A percentile compares a stretch with the other conserved stretches of the same genome.
phyloP scores from a whole-genome alignment of 2,797 vertebrate genomes.

The Fistularia commersonii region DNA sequence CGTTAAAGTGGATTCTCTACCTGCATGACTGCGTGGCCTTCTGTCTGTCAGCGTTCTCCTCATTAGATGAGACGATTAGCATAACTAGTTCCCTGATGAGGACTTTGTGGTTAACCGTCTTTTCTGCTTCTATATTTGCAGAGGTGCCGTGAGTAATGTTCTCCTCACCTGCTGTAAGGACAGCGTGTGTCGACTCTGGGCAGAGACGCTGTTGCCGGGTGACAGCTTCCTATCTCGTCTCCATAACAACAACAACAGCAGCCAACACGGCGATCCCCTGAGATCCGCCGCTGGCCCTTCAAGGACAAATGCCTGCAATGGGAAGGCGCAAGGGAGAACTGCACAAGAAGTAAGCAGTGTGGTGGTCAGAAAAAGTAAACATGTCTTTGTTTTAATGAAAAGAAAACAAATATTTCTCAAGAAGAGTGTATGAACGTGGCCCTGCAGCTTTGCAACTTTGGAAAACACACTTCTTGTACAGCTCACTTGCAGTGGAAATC shows the following conservation, averaged over 20 bases:
- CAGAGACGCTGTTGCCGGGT: conserved; percentile 93
- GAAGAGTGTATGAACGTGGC: not conserved
- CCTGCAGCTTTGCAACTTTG: no score
- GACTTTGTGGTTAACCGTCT: not conserved
- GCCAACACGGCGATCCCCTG: conserved; percentile 60
- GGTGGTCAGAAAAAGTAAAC: not conserved
- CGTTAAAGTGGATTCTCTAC: no score
- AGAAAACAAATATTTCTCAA: no score
- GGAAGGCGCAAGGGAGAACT: conserved; percentile 74
- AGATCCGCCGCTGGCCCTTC: conserved; percentile 66
- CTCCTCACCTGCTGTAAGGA: conserved; percentile 97
- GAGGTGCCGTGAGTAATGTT: conserved; percentile 92
- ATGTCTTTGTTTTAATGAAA: no score
- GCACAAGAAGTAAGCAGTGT: conserved; percentile 79
- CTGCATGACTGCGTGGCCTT: no score
- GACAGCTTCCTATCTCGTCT: conserved; percentile 86
- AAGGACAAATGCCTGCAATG: conserved; percentile 76
- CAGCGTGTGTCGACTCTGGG: conserved; percentile 96
- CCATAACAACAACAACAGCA: conserved; percentile 70
- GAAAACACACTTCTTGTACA: not conserved
- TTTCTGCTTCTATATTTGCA: conserved; percentile 52
- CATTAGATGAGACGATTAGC: no score
- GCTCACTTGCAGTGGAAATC: no score
- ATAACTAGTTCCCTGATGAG: no score
- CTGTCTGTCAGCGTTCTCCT: no score